These are phyloP conservation scores for Steinernema khuongi DNA, from an alignment of 1,140 invertebrate species.

Conservation along the genomic window DNA sequence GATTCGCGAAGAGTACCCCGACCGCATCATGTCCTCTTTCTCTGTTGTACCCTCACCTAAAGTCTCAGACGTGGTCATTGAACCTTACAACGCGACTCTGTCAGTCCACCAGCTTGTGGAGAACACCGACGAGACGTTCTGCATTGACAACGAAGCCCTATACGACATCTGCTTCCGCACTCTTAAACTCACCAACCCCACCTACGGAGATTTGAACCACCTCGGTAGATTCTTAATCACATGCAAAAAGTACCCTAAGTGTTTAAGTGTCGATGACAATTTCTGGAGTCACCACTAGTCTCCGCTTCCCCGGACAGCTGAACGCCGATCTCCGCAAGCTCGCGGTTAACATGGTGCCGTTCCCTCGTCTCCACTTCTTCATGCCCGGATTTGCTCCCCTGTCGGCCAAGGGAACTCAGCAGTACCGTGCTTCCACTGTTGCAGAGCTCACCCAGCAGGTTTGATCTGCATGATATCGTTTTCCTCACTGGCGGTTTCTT, in stretches of 20 bases:
- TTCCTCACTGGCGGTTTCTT: conserved; percentile 8
- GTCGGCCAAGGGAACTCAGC: conserved; percentile 71
- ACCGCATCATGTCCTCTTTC: conserved; percentile 85
- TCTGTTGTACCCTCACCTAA: conserved; percentile 84
- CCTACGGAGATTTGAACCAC: conserved; percentile 72
- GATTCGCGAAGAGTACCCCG: conserved; percentile 67
- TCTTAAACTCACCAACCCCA: conserved; percentile 73
- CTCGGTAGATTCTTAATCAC: conserved; percentile 54
- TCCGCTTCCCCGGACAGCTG: conserved; percentile 65
- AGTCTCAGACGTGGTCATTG: conserved; percentile 72
- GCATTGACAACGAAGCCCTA: conserved; percentile 77
- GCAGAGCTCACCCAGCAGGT: conserved; percentile 77
- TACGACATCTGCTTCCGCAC: conserved; percentile 77
- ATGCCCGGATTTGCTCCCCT: conserved; percentile 90
- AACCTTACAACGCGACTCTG: conserved; percentile 73
- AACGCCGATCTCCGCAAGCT: conserved; percentile 84
- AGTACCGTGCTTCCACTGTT: conserved; percentile 78
- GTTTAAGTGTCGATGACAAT: conserved; percentile 68
- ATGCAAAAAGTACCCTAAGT: background rate
- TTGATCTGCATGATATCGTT: background rate
- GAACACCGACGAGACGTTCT: conserved; percentile 74
- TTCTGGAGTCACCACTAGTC: conserved; percentile 77
- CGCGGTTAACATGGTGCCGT: conserved; percentile 95
- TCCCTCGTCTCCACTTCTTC: conserved; percentile 88
- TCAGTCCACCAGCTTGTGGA: conserved; percentile 71